Percentiles rank a stretch among this genome's conserved stretches.
Conservation (phyloP, 2,113 vertebrate genomes). For the Sceloporus undulatus region DNA sequence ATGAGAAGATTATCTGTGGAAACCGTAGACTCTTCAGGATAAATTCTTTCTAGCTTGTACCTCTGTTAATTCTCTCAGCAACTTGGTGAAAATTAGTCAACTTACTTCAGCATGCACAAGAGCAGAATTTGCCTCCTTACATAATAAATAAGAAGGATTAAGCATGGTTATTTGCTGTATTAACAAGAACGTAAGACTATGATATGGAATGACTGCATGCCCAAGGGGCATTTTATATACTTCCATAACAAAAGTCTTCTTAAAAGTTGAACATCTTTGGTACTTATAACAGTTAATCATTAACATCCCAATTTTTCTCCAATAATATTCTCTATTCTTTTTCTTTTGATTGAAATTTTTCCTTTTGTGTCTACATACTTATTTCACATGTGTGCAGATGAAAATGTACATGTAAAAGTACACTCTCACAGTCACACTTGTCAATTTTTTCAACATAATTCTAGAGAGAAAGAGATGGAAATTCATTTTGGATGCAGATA, state of each 20-base stretch:
- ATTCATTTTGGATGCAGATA: conserved; percentile 37
- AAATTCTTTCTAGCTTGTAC: not conserved
- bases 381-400: not conserved
- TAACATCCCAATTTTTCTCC: not conserved
- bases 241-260: not conserved
- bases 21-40: not conserved
- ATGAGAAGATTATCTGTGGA: conserved; percentile 10
- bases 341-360: not conserved
- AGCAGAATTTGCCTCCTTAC: not conserved
- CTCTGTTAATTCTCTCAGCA: not conserved
- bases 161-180: not conserved
- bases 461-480: not conserved
- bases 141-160: not conserved
- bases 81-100: not conserved
- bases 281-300: not conserved
- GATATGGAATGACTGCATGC: not conserved
- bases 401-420: not conserved
- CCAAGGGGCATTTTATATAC: not conserved
- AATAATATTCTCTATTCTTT: not conserved
- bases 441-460: conserved; percentile 6
- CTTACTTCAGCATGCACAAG: not conserved
- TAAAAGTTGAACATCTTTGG: not conserved
- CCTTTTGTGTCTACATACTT: not conserved
- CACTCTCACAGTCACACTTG: no score
- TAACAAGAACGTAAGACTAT: not conserved